phyloP scores from a whole-genome alignment of 2,888 invertebrate species.

The Dasysyrphus tricinctus region DNA sequence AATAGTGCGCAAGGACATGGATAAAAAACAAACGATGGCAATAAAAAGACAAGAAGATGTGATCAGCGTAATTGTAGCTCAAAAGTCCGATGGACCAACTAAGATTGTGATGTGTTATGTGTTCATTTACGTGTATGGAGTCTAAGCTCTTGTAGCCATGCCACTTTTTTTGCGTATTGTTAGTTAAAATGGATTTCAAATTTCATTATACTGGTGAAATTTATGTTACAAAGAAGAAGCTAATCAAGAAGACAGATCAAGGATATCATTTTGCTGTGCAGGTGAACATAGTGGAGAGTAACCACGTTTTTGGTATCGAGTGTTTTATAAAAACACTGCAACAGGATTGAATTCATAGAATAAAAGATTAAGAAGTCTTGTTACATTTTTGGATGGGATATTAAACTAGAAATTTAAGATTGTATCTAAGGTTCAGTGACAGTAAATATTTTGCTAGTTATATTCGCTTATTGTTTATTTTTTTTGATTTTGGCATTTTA shows the following conservation, averaged over 20 bases:
- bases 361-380: background rate
- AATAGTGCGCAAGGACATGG: conserved; percentile 69
- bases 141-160: conserved; percentile 53
- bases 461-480: too few species aligned
- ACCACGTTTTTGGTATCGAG: conserved; percentile 47
- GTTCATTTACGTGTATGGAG: conserved; percentile 37
- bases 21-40: conserved; percentile 16
- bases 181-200: conserved; percentile 70
- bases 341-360: background rate
- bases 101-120: conserved; percentile 23
- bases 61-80: conserved; percentile 67
- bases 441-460: too few species aligned
- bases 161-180: conserved; percentile 55
- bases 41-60: conserved; percentile 2
- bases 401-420: background rate
- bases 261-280: conserved; percentile 65
- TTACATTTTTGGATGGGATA: background rate
- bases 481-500: too few species aligned
- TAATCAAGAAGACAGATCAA: conserved; percentile 62
- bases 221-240: conserved; percentile 62
- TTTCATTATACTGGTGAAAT: conserved; percentile 67
- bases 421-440: too few species aligned
- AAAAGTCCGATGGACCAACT: conserved; percentile 41
- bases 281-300: conserved; percentile 58
- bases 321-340: background rate